Conservation (phyloP, 2,113 vertebrate genomes). For the Ardeotis arabs region DNA sequence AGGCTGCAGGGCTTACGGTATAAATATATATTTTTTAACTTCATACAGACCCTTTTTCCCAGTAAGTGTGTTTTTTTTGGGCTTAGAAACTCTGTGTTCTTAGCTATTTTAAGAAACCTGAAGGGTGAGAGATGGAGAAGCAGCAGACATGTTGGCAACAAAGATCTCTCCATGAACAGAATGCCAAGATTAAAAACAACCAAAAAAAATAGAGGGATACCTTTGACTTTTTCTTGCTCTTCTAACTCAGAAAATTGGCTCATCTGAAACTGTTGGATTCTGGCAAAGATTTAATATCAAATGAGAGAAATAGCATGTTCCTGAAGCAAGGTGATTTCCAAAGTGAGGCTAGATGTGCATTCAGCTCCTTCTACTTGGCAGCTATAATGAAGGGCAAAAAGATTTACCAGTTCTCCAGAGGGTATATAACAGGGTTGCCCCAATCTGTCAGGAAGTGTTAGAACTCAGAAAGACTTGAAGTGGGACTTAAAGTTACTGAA, state of each 20-base stretch:
- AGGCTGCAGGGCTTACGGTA: slow-evolving; percentile 59
- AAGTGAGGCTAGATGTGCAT: slow-evolving; percentile 45
- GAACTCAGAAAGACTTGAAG: slow-evolving; percentile 29
- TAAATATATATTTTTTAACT: slow-evolving; percentile 64
- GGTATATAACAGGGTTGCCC: slow-evolving; percentile 56
- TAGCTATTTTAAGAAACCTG: slow-evolving; percentile 70
- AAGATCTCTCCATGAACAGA: slow-evolving; percentile 42
- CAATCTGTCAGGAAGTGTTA: slow-evolving; percentile 63
- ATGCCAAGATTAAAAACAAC: slow-evolving; percentile 59
- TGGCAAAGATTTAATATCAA: slow-evolving; percentile 54
- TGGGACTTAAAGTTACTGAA: slow-evolving; percentile 55
- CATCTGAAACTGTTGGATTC: slow-evolving; percentile 49
- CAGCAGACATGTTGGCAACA: slow-evolving; percentile 67
- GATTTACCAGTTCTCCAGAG: slow-evolving; percentile 41
- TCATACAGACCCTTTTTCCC: slow-evolving; percentile 54
- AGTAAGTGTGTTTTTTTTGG: slow-evolving; percentile 41
- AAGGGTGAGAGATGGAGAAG: slow-evolving; percentile 45
- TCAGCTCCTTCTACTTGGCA: slow-evolving; percentile 54
- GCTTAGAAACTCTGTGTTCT: slow-evolving; percentile 64
- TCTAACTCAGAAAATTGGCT: slow-evolving; percentile 56
- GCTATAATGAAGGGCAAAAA: slow-evolving; percentile 33
- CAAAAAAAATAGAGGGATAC: not conserved
- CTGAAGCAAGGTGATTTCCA: slow-evolving; percentile 56
- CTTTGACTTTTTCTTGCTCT: slow-evolving; percentile 56
- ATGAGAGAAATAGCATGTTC: slow-evolving; percentile 54